Evolutionary conservation across 64 coral and sea anemone genomes (phyloP), one percentile per base, ranked within the genome.

Genomic region (Stichodactyla mertensii): DNA sequence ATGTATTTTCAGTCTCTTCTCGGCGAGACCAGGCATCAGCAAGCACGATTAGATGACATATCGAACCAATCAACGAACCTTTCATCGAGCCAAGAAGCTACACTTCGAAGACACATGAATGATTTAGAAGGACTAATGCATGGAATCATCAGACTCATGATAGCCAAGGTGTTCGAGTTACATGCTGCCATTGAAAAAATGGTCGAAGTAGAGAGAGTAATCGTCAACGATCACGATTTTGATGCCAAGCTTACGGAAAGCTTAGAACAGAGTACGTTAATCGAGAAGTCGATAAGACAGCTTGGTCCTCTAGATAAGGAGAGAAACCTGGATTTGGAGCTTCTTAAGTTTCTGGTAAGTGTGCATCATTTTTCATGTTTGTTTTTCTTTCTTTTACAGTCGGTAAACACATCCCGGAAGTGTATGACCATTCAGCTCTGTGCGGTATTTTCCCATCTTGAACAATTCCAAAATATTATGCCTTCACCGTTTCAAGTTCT

Each of bases 321-420:
- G 57, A 87, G 87, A 6, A 85, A 93, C 10, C 84, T 83, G 54
- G 83, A 89, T 54, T 64, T 93, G 27, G 94, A 96, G 81, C 56
- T 96, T 0, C 57, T 96, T 1, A 90, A 96, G 27, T 89, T 90
- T 10, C 85, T 92, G 88, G 94, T 96, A 87, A 66, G 85, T 88
- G 4, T 58, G 56, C 14, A 58, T 9, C 56, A 11, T 58, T 58
- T 58, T 10, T 4, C 56, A 1, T 45, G 1, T 45, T 45, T 45
- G 3, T 45, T 45, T 45, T 45, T 45, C 36, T 45, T 45, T 45
- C 36, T 45, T 45, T 45, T 45, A 45, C 36, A 45, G 36, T 45
- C 36, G 36, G 0, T 45, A 45, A 45, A 45, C 36, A 45, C 36
- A 45, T 45, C 3, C 36, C 36, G 36, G 36, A 45, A 45, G 36